Evolutionary conservation across 2,888 invertebrate species (phyloP), one percentile per base, ranked within the genome.

Genomic region (Ennomos fuscantarius): DNA sequence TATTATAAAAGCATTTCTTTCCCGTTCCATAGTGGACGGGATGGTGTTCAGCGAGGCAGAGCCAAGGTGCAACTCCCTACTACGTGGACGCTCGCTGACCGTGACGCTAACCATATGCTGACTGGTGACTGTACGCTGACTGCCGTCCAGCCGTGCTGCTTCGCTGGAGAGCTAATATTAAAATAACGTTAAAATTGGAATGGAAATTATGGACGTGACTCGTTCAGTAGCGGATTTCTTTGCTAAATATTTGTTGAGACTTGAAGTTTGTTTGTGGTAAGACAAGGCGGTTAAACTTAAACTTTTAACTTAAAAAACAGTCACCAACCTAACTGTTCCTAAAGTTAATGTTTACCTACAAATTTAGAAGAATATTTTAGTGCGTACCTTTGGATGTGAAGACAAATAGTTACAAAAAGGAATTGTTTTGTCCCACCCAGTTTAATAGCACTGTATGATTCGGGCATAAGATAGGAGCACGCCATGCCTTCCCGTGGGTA

Each of bases 51-150:
- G 41, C 78, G 70, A 63, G 73, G 78, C 81, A 69, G 62, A 62
- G 66, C 68, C 66, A 62, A 59, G 64, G 57, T 52, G 52, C 47
- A 33, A 39, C 69, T 70, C 71, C 72, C 69, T 71, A 67, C 69
- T 71, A 67, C 71, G 61, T 68, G 70, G 66, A 58, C 67, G 65
- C 56, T 67, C 70, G 68, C 65, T 82, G 81, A 83, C 82, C 84
- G 84, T 81, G 73, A 83, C 82, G 68, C 49, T 67, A 76, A 74
- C 79, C 81, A 84, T 84, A 84, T 78, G 77, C 78, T 49, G 49
- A 39, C 31, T 49, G 44, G 11, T 40, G 40, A 41, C 40, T 55
- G 12, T 32, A 46, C 42, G 43, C 42, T 37, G 44, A 24, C 33
- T 49, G 49, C 48, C 60, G 55, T 42, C 63, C 53, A 58, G 43